Conservation (phyloP, 1,140 invertebrate genomes). For the Psilanteris sp. region DNA sequence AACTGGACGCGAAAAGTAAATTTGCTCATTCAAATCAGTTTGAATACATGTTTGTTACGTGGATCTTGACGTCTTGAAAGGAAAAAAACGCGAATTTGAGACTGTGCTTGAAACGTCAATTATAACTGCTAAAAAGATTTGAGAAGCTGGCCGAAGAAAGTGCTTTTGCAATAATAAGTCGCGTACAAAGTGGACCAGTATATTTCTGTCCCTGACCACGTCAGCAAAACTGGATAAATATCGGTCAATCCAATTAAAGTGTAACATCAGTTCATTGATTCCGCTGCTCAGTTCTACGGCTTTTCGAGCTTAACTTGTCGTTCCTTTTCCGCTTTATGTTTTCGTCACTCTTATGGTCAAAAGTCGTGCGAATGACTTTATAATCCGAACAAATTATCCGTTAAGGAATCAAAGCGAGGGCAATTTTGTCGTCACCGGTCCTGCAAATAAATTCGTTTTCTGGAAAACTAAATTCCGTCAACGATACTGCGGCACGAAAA, state of each 20-base stretch:
- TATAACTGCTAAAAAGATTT: conserved; percentile 30
- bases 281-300: conserved; percentile 53
- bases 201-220: conserved; percentile 54
- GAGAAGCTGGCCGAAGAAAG: conserved; percentile 37
- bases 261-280: conserved; percentile 62
- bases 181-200: conserved; percentile 38
- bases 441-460: too few relatives aligned
- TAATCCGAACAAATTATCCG: conserved; percentile 32
- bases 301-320: conserved; percentile 46
- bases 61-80: too few relatives aligned
- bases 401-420: conserved; percentile 1
- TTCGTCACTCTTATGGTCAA: conserved; percentile 17
- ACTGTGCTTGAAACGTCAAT: conserved; percentile 32
- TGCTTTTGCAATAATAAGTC: conserved; percentile 39
- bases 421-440: too few relatives aligned
- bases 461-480: too few relatives aligned
- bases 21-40: too few relatives aligned
- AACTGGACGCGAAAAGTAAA: too few relatives aligned
- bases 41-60: too few relatives aligned
- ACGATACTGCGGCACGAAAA: too few relatives aligned
- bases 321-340: conserved; percentile 34
- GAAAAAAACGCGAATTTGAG: too few relatives aligned
- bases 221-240: conserved; percentile 60
- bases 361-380: conserved; percentile 38
- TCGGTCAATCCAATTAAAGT: conserved; percentile 63